A percentile compares a stretch with the other conserved stretches of the same genome.
These are phyloP conservation scores for Calypte anna DNA, from an alignment of 2,113 vertebrate species.

Conservation along the genomic window DNA sequence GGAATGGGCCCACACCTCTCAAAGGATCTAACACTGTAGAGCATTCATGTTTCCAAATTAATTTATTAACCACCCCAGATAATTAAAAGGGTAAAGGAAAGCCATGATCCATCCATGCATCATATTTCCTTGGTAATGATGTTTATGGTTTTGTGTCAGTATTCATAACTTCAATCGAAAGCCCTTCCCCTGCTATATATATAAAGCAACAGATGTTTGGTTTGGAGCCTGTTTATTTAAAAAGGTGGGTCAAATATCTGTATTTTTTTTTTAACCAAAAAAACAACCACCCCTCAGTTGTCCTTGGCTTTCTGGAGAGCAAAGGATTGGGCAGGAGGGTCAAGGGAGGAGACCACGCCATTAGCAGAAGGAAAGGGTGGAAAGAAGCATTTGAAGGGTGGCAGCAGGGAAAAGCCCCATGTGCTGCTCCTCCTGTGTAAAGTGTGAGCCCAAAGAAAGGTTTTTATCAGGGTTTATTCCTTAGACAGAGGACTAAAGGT, in stretches of 20 bases:
- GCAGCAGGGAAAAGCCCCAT: not conserved
- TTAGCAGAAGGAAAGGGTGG: not conserved
- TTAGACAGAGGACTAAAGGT: not conserved
- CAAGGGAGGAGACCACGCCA: rapidly evolving
- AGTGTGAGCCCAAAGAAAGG: not conserved
- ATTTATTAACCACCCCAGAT: conserved; percentile 33
- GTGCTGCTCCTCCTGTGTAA: not conserved
- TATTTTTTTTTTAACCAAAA: not conserved
- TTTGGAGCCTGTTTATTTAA: conserved; percentile 56
- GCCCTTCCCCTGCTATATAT: not conserved
- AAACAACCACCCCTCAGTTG: not conserved
- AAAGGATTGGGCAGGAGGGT: not conserved
- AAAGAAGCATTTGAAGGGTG: not conserved
- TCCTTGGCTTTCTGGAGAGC: not conserved
- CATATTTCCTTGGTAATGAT: conserved; percentile 27
- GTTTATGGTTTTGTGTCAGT: conserved; percentile 27
- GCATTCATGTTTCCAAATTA: conserved; percentile 14
- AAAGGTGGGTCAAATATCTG: not conserved
- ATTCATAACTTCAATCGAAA: not conserved
- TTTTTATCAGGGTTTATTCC: not conserved
- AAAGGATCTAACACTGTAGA: not conserved
- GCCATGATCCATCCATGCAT: not conserved
- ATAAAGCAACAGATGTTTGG: not conserved
- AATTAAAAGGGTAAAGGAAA: conserved; percentile 23
- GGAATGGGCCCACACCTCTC: not conserved